These are phyloP conservation scores for Sebastes miniatus DNA, from an alignment of 2,797 vertebrate species.

Conservation along the genomic window DNA sequence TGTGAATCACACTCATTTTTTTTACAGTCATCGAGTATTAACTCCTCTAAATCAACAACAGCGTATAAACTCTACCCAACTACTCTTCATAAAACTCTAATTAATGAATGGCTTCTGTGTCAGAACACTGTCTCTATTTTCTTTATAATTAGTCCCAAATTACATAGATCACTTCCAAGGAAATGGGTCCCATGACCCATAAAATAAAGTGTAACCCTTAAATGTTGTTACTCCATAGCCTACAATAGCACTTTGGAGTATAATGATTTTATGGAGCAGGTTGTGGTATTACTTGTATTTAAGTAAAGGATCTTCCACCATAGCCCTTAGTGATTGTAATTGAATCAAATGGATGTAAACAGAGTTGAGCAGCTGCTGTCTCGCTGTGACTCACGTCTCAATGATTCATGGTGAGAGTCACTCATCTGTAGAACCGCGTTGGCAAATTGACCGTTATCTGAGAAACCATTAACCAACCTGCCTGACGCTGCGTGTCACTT, in stretches of 20 bases:
- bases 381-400: neutral
- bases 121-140: neutral
- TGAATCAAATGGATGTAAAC: conserved; percentile 5
- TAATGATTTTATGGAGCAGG: neutral
- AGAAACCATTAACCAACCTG: neutral
- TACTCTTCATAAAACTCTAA: neutral
- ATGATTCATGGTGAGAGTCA: neutral
- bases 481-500: neutral
- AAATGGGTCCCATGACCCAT: neutral
- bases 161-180: neutral
- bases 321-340: neutral
- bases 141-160: neutral
- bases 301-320: neutral
- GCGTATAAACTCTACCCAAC: neutral
- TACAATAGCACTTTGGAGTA: neutral
- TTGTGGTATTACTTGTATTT: neutral
- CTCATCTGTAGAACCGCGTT: neutral
- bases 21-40: neutral
- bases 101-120: neutral
- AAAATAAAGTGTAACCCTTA: too few relatives aligned
- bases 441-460: neutral
- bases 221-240: too few relatives aligned
- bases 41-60: neutral
- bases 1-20: neutral
- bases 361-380: neutral